Conservation (phyloP, 2,113 vertebrate genomes). For the Apaloderma vittatum region DNA sequence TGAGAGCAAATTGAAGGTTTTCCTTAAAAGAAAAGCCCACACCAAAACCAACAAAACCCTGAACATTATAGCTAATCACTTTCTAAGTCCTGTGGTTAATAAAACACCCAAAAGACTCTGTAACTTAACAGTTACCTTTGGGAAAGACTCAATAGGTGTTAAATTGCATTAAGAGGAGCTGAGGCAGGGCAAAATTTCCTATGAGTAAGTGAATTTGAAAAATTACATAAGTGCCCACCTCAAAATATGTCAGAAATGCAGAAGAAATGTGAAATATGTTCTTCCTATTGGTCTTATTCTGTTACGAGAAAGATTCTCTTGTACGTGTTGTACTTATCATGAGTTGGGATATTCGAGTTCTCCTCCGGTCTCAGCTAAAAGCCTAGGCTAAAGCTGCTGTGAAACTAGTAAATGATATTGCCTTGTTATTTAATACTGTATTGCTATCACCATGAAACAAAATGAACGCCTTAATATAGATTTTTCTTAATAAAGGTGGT, state of each 20-base stretch:
- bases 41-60: neutral
- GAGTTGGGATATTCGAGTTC: neutral
- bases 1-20: neutral
- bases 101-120: neutral
- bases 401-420: neutral
- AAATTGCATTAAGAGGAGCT: neutral
- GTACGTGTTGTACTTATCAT: neutral
- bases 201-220: neutral
- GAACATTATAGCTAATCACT: neutral
- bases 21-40: fast-evolving
- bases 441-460: neutral
- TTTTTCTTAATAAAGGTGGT: neutral
- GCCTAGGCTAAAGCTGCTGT: neutral
- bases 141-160: neutral
- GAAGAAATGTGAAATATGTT: neutral
- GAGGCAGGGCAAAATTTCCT: neutral
- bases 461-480: neutral
- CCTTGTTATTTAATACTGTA: neutral
- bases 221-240: neutral
- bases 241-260: neutral
- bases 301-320: neutral
- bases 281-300: neutral
- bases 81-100: neutral
- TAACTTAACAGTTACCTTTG: neutral
- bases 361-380: neutral